Base-by-base conservation (phyloP, 2,113 vertebrate species). In the Taxidea taxus region DNA sequence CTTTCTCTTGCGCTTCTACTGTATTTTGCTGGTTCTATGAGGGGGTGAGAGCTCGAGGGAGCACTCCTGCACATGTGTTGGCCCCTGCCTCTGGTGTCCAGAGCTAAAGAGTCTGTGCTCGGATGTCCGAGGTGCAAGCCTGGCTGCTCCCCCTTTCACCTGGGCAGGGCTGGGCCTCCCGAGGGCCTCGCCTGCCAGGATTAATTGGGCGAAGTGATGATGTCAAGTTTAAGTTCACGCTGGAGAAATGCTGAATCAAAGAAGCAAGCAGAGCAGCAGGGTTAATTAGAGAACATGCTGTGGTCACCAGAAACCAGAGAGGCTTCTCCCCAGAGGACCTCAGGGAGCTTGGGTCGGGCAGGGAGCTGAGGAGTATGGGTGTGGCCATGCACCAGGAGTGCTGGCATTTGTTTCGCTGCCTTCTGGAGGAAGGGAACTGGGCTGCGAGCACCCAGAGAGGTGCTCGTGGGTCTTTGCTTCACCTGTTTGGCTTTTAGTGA, bases 191-290 rank as follows among this genome's bases (percentile, higher is more conserved):
- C 64, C 39, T 84, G 87, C 70, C 75, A 68, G 89, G 44, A 95
- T 97, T 98, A 97, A 97, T 94, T 98, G 87, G 94, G 77, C 68
- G 87, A 95, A 98, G 94, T n/a, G 64, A 97, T 98, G 97, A 97
- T 95, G 97, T 96, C 89, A 98, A 66, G 75, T 95, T 94, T 91
- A 97, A 95, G 90, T 51, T 97, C 95, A 92, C 60, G 1, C 31
- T 93, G 84, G 80, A 96, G 81, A 98, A 96, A 47, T 96, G 97
- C 96, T 97, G 97, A 98, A 83, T 94, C 96, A 95, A 95, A 86
- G 75, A 90, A 77, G 87, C 87, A 77, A 58, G 62, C 90, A 0
- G 49, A 78, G 42, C 42, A 80, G 49, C 47, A 39, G 89, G 56
- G 75, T 86, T 97, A 96, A 97, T 97, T 95, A 97, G 64, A 0